Base-by-base conservation (phyloP, 2,888 invertebrate genomes). In the Pediacus dermestoides region DNA sequence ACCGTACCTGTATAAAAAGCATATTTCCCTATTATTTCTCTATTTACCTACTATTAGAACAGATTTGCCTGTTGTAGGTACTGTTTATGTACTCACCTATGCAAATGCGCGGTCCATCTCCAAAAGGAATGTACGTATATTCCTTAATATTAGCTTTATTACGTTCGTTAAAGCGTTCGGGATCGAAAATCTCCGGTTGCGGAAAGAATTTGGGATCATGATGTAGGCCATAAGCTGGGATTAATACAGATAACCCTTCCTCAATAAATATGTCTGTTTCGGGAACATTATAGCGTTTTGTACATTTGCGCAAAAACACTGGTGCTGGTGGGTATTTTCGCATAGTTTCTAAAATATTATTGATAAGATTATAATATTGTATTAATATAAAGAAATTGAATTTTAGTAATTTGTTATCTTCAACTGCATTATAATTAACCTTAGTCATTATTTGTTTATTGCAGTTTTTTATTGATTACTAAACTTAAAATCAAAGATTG, bases 251-350 rank as follows among this genome's bases (percentile, higher is more conserved):
- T 44, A 72, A 68, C 2, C 75, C 78, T 49, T 73, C 66, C 37
- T 75, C 72, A 23, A 80, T 61, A 9, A 66, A 60, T 2, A 74
- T 61, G 16, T 74, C 58, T 3, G 70, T 72, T 9, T 64, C 68
- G 0, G 77, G 76, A 44, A 78, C 60, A 31, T 54, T 59, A 55
- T 76, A 78, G 6, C 66, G 58, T 46, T 71, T 66, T 9, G 73
- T 77, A 52, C 75, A 76, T 50, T 70, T 72, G 30, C 77, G 61
- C 8, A 72, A 62, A 32, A 76, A 63, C 14, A 73, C 60, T 2
- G 74, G 70, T 1, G 76, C 76, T 3, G 77, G 74, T 3, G 79
- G 78, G 60, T 77, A 76, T 58, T 77, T 74, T 22, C 79, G 64
- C 50, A 79, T 62, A 1, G 78, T 76, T 63, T 80, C 80, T 76